Evolutionary conservation across 2,797 vertebrate species (phyloP).

Genomic region (Pempheris klunzingeri): DNA sequence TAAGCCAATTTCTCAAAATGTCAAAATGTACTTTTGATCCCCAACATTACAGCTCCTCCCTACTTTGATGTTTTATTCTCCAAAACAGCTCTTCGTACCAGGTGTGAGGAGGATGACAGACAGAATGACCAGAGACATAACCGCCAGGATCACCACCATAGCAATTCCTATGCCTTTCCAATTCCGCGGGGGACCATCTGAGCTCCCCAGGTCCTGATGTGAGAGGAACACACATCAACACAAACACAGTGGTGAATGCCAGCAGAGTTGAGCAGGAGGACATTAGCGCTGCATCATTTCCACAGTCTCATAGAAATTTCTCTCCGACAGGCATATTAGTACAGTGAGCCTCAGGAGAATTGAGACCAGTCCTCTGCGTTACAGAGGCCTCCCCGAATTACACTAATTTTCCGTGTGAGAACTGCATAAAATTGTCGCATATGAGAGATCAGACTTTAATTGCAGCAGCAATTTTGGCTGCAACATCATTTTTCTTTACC

Average conservation of each 20-base stretch:
- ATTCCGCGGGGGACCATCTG: conserved; percentile 87
- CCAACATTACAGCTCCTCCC: not conserved
- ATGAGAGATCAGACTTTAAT: conserved; percentile 63
- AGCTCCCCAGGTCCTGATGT: conserved; percentile 83
- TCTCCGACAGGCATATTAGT: conserved; percentile 60
- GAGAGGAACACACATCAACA: conserved; percentile 54
- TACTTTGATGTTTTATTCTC: conserved; percentile 15
- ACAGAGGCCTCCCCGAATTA: conserved; percentile 62
- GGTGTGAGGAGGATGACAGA: conserved; percentile 88
- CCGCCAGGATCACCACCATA: conserved; percentile 87
- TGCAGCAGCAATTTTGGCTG: conserved; percentile 43
- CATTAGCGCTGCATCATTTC: conserved; percentile 84
- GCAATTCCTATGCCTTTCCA: conserved; percentile 91
- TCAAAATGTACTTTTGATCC: conserved; percentile 7
- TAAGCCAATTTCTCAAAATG: not conserved
- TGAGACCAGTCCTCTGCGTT: conserved; percentile 49
- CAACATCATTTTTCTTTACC: conserved; percentile 47
- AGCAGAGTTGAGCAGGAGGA: conserved; percentile 58
- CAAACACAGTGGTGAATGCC: conserved; percentile 41
- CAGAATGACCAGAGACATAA: conserved; percentile 88
- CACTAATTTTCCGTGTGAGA: conserved; percentile 54
- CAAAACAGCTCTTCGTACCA: conserved; percentile 76
- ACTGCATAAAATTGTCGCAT: conserved; percentile 49
- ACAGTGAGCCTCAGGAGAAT: conserved; percentile 56
- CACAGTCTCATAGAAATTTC: conserved; percentile 61